phyloP scores from a whole-genome alignment of 2,113 vertebrate species.

The Amphiprion ocellaris region DNA sequence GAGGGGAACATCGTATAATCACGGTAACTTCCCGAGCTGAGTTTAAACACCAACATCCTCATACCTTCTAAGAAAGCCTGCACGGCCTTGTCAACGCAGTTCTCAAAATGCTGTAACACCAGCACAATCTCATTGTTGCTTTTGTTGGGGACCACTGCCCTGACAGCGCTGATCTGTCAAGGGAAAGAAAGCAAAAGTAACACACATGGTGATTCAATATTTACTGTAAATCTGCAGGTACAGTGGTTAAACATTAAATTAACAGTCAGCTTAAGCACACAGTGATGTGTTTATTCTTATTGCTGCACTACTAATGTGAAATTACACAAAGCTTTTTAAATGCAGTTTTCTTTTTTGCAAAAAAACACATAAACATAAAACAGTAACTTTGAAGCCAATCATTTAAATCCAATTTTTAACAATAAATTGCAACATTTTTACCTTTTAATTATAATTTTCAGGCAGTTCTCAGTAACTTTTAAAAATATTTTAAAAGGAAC shows the following conservation, averaged over 20 bases:
- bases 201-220: neutral
- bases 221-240: neutral
- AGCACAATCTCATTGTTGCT: conserved; percentile 98
- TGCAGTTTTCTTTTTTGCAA: too few relatives aligned
- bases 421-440: too few relatives aligned
- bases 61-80: conserved; percentile 98
- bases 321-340: too few relatives aligned
- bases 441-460: too few relatives aligned
- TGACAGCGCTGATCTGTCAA: conserved; percentile 91
- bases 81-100: conserved; percentile 93
- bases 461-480: too few relatives aligned
- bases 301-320: neutral
- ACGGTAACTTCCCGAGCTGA: neutral
- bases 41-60: neutral
- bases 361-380: too few relatives aligned
- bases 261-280: neutral
- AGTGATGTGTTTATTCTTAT: neutral
- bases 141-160: conserved; percentile 95
- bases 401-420: too few relatives aligned
- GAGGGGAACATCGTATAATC: neutral
- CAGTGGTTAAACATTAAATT: neutral
- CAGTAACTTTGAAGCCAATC: too few relatives aligned
- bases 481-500: too few relatives aligned
- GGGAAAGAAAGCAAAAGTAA: neutral
- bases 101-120: conserved; percentile 97